phyloP scores from a whole-genome alignment of 2,113 vertebrate species.

The Ageneiosus marmoratus region DNA sequence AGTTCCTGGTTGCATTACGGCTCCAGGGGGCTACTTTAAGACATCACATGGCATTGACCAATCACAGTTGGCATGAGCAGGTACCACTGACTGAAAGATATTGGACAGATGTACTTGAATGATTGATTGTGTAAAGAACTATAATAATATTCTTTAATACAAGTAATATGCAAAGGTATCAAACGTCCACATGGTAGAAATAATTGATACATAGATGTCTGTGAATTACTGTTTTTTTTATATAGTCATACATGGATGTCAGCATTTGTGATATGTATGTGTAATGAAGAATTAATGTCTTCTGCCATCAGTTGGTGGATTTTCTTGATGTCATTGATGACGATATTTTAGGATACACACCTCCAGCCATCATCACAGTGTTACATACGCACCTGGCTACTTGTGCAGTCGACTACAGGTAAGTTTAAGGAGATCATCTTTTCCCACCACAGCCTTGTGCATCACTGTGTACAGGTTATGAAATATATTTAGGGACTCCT shows the following conservation, averaged over 20 bases:
- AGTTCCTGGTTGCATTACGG: conserved; percentile 86
- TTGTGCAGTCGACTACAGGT: conserved; percentile 90
- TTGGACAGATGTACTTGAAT: background rate
- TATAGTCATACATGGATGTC: too few relatives aligned
- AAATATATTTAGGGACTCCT: background rate
- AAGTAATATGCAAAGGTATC: background rate
- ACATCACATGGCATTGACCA: conserved; percentile 78
- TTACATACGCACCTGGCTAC: conserved; percentile 86
- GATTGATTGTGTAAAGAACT: too few relatives aligned
- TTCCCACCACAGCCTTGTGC: too few relatives aligned
- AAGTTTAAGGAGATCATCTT: background rate
- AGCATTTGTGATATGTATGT: background rate
- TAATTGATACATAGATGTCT: background rate
- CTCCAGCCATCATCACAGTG: conserved; percentile 85
- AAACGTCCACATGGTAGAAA: background rate
- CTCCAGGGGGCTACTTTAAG: conserved; percentile 85
- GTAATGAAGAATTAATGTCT: background rate
- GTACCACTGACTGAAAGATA: conserved; percentile 59
- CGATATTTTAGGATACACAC: conserved; percentile 85
- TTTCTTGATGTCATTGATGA: conserved; percentile 89
- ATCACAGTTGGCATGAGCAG: conserved; percentile 91
- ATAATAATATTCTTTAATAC: too few relatives aligned
- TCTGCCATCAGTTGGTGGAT: conserved; percentile 77
- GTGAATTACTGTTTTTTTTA: background rate
- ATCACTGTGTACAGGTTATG: background rate